Evolutionary conservation across 2,888 invertebrate genomes (phyloP).

Genomic region (Cryptocheilus praepositus): DNA sequence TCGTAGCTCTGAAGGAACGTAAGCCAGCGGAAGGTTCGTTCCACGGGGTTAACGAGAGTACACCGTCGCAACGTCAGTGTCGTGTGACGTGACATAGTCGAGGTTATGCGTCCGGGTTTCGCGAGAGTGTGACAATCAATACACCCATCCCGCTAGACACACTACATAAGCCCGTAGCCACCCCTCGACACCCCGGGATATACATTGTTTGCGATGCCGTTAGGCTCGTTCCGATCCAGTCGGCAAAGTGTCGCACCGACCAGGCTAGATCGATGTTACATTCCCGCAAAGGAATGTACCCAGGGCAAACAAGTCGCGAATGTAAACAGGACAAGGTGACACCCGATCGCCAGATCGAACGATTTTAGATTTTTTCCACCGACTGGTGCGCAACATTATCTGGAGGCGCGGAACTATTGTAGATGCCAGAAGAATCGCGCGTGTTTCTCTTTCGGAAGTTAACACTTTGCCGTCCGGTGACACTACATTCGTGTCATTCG

Average conservation of each 20-base stretch:
- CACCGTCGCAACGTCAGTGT: constrained; percentile 33
- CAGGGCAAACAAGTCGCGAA: constrained; percentile 6
- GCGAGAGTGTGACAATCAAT: constrained; percentile 43
- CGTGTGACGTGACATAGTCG: constrained; percentile 35
- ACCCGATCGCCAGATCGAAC: not conserved
- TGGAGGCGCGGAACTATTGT: too few relatives aligned
- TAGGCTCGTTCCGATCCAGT: constrained; percentile 53
- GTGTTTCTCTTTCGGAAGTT: too few relatives aligned
- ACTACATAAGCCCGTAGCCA: constrained; percentile 28
- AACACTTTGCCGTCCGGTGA: too few relatives aligned
- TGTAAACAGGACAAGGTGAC: constrained; percentile 27
- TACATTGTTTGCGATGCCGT: constrained; percentile 53
- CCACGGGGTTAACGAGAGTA: constrained; percentile 27
- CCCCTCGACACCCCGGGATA: not conserved
- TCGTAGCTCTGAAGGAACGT: not conserved
- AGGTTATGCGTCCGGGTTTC: constrained; percentile 31
- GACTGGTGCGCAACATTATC: too few relatives aligned
- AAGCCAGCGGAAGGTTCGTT: constrained; percentile 17
- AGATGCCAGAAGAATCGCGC: too few relatives aligned
- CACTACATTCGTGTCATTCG: too few relatives aligned
- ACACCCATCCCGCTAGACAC: constrained; percentile 30
- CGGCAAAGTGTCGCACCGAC: constrained; percentile 35
- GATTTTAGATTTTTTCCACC: not conserved
- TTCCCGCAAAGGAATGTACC: constrained; percentile 22
- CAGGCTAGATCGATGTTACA: constrained; percentile 44